phyloP scores from a whole-genome alignment of 2,113 vertebrate species.

The Lagopus muta region DNA sequence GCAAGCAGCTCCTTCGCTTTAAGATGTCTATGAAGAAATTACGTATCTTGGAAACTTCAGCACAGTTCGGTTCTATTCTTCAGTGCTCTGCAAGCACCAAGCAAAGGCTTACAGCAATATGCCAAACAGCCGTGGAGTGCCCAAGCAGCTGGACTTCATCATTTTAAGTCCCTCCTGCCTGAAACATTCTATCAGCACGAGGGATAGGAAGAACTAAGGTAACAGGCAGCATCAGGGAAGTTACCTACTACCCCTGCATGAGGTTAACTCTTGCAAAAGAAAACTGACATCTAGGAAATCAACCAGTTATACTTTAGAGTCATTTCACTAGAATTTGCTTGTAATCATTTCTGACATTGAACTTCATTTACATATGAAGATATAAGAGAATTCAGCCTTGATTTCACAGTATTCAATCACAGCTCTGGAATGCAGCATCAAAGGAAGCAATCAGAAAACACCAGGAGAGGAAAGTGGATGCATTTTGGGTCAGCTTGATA shows the following conservation, averaged over 20 bases:
- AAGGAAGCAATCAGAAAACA: accelerated
- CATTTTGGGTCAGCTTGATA: accelerated
- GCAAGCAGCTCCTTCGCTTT: neutral
- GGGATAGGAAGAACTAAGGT: accelerated
- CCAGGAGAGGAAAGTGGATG: accelerated
- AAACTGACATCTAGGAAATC: neutral
- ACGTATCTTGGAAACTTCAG: neutral
- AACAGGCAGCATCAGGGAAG: neutral
- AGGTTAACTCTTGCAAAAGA: accelerated
- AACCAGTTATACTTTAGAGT: neutral
- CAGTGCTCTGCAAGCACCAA: neutral
- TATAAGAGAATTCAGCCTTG: neutral
- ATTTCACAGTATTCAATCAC: neutral
- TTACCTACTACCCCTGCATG: too few relatives aligned
- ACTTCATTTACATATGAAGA: accelerated
- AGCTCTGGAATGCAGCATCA: neutral
- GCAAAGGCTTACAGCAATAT: accelerated
- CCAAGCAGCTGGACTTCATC: neutral
- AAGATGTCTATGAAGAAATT: accelerated
- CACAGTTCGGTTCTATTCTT: neutral
- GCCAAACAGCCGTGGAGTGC: neutral
- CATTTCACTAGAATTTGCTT: neutral
- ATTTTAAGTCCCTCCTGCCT: neutral
- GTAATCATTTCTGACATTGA: neutral
- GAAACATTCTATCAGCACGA: neutral